These are phyloP conservation scores for Seladonia tumulorum DNA, from an alignment of 2,888 invertebrate genomes.

Conservation along the genomic window DNA sequence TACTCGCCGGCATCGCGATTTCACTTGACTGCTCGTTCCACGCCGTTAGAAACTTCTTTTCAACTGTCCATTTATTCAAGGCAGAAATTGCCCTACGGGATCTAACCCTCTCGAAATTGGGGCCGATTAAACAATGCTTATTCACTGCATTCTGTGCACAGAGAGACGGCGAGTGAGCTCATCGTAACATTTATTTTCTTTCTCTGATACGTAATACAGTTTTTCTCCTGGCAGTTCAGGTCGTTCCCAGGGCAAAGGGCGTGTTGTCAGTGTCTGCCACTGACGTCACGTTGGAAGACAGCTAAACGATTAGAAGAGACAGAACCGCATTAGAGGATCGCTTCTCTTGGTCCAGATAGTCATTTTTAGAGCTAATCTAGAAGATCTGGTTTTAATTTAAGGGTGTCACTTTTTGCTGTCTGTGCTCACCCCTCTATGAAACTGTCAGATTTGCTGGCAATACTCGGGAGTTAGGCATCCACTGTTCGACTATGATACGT, in stretches of 20 bases:
- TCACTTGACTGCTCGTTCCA: not conserved
- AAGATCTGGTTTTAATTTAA: not conserved
- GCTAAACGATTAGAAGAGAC: not conserved
- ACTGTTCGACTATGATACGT: not conserved
- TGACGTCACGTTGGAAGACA: not conserved
- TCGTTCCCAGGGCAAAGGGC: not conserved
- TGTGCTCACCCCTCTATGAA: not conserved
- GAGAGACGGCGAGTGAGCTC: not conserved
- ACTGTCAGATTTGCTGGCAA: not conserved
- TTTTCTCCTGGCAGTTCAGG: not conserved
- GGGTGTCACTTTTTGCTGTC: not conserved
- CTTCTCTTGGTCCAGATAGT: not conserved
- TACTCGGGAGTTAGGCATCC: not conserved
- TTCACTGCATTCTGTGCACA: too few relatives aligned
- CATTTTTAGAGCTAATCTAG: not conserved
- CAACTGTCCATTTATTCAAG: not conserved
- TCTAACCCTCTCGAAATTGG: not conserved
- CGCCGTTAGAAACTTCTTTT: not conserved
- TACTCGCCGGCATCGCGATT: not conserved
- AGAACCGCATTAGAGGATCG: not conserved
- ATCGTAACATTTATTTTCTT: not conserved
- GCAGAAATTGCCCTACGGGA: not conserved
- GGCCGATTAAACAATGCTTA: not conserved
- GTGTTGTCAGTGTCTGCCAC: not conserved
- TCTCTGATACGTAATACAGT: not conserved